Evolutionary conservation across 2,888 invertebrate genomes (phyloP), one percentile per base, ranked within the genome.

Genomic region (Cynaeus angustus): DNA sequence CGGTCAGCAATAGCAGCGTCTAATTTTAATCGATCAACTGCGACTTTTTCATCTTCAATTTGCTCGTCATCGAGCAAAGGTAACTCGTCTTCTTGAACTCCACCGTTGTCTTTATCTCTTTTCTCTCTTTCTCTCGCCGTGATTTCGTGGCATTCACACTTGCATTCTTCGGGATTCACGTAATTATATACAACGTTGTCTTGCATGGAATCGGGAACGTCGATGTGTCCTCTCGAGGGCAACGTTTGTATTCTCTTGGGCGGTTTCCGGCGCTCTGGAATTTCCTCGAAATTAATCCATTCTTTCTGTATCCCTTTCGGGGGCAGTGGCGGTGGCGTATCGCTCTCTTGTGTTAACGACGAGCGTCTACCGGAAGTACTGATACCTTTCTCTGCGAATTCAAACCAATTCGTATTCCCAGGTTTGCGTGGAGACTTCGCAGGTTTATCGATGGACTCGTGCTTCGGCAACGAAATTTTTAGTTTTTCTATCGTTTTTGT

Each of bases 211-310:
- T 87, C 86, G 13, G 86, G 80, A 38, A 83, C 84, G 66, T 84
- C 85, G 52, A 83, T 85, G 70, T 82, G 86, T 52, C 82, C 87
- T 74, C 88, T 86, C 55, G 89, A 87, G 14, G 94, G 94, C 78
- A 94, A 88, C 13, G 94, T 93, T 81, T 94, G 94, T 77, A 95
- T 94, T 74, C 94, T 88, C 84, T 94, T 94, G 13, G 94, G 93
- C 71, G 92, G 90, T 84, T 94, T 93, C 62, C 94, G 87, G 74
- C 91, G 89, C 84, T 95, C 95, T 0, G 95, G 94, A 67, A 95
- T 92, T 80, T 95, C 94, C 81, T 94, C 93, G 82, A 95, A 95
- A 83, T 94, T 94, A 71, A 95, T 92, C 95, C 95, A 95, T 76
- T 92, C 92, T 61, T 85, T 83, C 73, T 84, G 77, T 75, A 79